Evolutionary conservation across 2,797 vertebrate species (phyloP).

Genomic region (Sebastes flavidus): DNA sequence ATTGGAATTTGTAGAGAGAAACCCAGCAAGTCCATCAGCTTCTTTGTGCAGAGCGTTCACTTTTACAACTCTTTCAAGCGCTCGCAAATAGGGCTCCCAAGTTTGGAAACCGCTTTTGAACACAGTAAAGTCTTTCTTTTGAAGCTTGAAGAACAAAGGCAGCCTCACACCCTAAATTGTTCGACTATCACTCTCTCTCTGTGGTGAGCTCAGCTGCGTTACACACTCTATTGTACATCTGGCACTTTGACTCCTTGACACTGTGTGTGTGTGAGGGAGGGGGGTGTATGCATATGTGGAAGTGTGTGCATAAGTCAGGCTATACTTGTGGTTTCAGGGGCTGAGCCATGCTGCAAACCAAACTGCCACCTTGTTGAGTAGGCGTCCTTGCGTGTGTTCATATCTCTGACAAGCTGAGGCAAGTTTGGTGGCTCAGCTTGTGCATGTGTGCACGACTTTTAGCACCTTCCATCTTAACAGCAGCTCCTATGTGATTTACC

Average conservation of each 20-base stretch:
- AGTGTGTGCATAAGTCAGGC: background rate
- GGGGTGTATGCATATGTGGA: constrained; percentile 2
- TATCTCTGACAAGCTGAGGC: constrained; percentile 55
- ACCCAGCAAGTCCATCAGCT: background rate
- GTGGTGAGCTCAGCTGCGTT: constrained; percentile 52
- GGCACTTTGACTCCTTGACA: constrained; percentile 65
- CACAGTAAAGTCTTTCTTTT: constrained; percentile 65
- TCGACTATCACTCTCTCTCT: constrained; percentile 51
- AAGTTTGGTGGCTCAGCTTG: constrained; percentile 31
- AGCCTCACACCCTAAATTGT: constrained; percentile 42
- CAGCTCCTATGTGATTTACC: constrained; percentile 31
- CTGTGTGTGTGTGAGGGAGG: background rate
- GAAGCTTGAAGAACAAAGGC: constrained; percentile 70
- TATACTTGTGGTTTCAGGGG: constrained; percentile 34
- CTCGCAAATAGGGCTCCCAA: constrained; percentile 36
- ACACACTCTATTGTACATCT: constrained; percentile 69
- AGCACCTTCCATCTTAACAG: constrained; percentile 44
- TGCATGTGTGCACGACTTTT: constrained; percentile 26
- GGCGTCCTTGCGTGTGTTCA: background rate
- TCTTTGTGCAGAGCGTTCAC: constrained; percentile 24
- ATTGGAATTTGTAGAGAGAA: background rate
- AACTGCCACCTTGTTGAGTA: constrained; percentile 46
- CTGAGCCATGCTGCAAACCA: constrained; percentile 25
- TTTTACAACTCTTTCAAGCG: constrained; percentile 60
- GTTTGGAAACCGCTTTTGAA: constrained; percentile 46